A percentile compares a stretch with the other conserved stretches of the same genome.
These are phyloP conservation scores for Xanthostigma xanthostigma DNA, from an alignment of 2,888 invertebrate species.

Conservation along the genomic window DNA sequence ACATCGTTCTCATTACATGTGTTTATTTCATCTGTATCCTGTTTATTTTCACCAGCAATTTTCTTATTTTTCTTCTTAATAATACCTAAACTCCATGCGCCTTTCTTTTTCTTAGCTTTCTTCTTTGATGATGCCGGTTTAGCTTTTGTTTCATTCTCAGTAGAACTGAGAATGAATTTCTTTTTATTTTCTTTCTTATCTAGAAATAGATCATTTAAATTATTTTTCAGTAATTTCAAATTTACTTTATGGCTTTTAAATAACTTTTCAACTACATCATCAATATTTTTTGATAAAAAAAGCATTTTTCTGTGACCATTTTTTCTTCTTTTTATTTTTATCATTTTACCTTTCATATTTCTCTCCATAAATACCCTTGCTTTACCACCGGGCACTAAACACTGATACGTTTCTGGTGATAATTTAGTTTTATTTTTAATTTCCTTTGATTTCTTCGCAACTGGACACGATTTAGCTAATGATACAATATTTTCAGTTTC, in stretches of 20 bases:
- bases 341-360: too few species aligned
- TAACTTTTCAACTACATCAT: neutral
- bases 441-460: too few species aligned
- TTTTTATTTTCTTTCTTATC: neutral
- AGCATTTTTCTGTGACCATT: too few species aligned
- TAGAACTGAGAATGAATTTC: too few species aligned
- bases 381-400: too few species aligned
- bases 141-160: too few species aligned
- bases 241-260: neutral
- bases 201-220: neutral
- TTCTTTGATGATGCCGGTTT: neutral
- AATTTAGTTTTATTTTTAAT: too few species aligned
- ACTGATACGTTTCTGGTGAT: too few species aligned
- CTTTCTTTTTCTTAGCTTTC: neutral
- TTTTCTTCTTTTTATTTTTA: too few species aligned
- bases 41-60: neutral
- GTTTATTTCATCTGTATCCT: too few species aligned
- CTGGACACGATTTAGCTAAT: neutral
- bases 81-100: constrained; percentile 20
- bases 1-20: too few species aligned
- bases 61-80: constrained; percentile 26
- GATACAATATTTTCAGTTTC: constrained; percentile 1
- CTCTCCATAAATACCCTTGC: too few species aligned
- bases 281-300: neutral
- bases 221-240: neutral